A percentile compares a stretch with the other conserved stretches of the same genome.
These are phyloP conservation scores for Platerodrilus igneus DNA, from an alignment of 2,888 invertebrate species.

Conservation along the genomic window DNA sequence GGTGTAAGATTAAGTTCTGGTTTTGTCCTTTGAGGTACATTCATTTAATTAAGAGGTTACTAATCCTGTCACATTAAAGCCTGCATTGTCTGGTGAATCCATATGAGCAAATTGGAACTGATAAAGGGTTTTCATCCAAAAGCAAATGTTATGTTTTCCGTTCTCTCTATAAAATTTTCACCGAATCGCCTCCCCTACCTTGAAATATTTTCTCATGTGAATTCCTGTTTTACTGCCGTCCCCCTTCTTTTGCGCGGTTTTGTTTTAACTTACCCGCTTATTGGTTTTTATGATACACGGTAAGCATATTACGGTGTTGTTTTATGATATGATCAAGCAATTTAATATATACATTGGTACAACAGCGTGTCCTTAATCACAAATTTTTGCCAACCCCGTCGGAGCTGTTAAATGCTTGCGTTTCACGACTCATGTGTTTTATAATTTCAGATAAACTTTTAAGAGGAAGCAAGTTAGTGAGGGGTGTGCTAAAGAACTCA, in stretches of 20 bases:
- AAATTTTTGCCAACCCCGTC: no score
- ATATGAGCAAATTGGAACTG: conserved; percentile 24
- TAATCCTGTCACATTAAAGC: conserved; percentile 23
- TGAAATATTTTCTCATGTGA: conserved; percentile 27
- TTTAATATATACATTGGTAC: no score
- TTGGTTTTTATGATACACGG: conserved; percentile 30
- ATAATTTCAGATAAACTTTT: no score
- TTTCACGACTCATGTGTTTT: no score
- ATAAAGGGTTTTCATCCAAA: conserved; percentile 21
- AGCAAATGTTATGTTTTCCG: conserved; percentile 23
- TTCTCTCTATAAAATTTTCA: conserved; percentile 25
- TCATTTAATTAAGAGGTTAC: conserved; percentile 24
- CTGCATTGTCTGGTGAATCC: conserved; percentile 19
- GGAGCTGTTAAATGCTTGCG: no score
- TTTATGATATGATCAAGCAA: no score
- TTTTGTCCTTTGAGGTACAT: conserved; percentile 18
- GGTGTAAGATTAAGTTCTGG: conserved; percentile 12
- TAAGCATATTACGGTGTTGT: conserved; percentile 26
- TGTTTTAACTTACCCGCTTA: conserved; percentile 33
- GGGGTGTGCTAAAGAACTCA: conserved; percentile 43
- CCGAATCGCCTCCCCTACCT: conserved; percentile 21
- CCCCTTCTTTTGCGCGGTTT: conserved; percentile 32
- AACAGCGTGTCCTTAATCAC: no score
- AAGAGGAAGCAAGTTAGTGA: no score
- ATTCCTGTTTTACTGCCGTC: conserved; percentile 26